A percentile compares a stretch with the other conserved stretches of the same genome.
These are phyloP conservation scores for Cyphomyrmex costatus DNA, from an alignment of 1,140 invertebrate species.

Conservation along the genomic window DNA sequence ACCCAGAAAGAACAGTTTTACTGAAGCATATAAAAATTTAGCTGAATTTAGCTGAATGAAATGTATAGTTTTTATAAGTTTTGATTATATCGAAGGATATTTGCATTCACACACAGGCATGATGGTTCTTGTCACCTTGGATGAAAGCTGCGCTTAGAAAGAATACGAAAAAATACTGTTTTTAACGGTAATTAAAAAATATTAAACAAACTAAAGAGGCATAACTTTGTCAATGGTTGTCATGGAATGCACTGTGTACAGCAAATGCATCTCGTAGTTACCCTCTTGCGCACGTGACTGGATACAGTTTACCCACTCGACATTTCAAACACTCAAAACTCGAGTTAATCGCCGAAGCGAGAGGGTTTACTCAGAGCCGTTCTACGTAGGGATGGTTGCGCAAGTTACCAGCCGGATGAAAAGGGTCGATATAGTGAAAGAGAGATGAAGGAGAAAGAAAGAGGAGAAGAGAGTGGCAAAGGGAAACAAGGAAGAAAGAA, in stretches of 20 bases:
- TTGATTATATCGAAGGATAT: background rate
- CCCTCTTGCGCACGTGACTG: constrained; percentile 79
- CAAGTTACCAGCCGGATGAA: constrained; percentile 67
- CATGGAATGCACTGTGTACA: constrained; percentile 30
- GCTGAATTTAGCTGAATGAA: background rate
- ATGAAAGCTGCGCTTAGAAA: constrained; percentile 8
- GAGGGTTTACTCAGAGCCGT: constrained; percentile 78
- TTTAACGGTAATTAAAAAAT: no score
- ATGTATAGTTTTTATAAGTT: background rate
- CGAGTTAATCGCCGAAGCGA: constrained; percentile 82
- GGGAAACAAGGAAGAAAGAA: constrained; percentile 15
- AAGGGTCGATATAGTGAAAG: constrained; percentile 31
- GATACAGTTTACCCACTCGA: constrained; percentile 81
- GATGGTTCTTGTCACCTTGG: background rate
- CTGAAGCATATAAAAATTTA: background rate
- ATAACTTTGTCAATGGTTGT: constrained; percentile 48
- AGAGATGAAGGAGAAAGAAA: constrained; percentile 27
- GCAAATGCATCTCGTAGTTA: constrained; percentile 67
- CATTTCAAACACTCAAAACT: constrained; percentile 84
- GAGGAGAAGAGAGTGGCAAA: constrained; percentile 18
- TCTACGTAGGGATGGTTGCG: constrained; percentile 47
- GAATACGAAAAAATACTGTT: constrained; percentile 8
- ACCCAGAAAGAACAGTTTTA: no score
- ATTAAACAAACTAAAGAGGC: constrained; percentile 24
- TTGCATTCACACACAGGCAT: background rate